Percentiles rank a stretch among this genome's conserved stretches.
Evolutionary conservation across 2,797 vertebrate genomes (phyloP).

Genomic region (Masticophis lateralis): DNA sequence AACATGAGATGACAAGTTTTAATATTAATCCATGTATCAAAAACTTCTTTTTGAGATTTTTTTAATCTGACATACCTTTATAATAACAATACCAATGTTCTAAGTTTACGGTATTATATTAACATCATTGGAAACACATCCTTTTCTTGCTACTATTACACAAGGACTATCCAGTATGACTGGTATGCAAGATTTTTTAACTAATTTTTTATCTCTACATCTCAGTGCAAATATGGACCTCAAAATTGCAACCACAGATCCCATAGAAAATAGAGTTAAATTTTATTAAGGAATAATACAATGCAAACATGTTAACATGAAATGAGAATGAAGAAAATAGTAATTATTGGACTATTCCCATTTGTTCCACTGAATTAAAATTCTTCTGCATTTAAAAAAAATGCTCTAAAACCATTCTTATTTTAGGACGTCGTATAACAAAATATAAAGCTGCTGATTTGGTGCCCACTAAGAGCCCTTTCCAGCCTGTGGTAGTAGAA

Average conservation of each 20-base stretch:
- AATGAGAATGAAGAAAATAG: background rate
- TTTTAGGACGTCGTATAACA: conserved; percentile 39
- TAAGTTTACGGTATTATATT: background rate
- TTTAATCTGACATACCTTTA: background rate
- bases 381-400: conserved; percentile 32
- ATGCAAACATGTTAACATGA: background rate
- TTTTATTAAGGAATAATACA: background rate
- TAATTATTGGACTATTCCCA: background rate
- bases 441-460: conserved; percentile 24
- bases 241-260: background rate
- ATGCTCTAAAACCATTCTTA: conserved; percentile 16
- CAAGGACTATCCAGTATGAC: background rate
- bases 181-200: background rate
- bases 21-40: background rate
- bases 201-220: background rate
- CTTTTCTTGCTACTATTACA: background rate
- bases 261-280: background rate
- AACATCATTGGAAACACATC: background rate
- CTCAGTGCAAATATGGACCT: background rate
- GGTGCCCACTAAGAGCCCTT: conserved; percentile 41
- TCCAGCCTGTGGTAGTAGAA: conserved; percentile 48
- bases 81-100: background rate
- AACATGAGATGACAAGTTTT: background rate
- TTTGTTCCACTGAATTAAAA: background rate
- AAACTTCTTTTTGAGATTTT: background rate